These are phyloP conservation scores for Stenolophus ochropezus DNA, from an alignment of 2,888 invertebrate genomes.

Conservation along the genomic window DNA sequence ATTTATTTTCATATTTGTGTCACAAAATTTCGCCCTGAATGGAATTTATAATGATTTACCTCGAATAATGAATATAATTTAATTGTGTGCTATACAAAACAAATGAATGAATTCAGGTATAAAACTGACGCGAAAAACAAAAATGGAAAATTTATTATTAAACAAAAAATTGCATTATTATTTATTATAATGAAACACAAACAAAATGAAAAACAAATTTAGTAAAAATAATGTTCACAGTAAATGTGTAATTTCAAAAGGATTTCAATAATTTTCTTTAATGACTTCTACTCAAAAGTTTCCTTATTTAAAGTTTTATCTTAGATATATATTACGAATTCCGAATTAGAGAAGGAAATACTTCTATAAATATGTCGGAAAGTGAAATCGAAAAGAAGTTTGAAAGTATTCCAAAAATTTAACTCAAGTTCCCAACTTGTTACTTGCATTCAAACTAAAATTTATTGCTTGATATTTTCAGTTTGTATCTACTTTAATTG, in stretches of 20 bases:
- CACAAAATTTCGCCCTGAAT: background rate
- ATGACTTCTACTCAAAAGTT: background rate
- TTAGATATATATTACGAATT: background rate
- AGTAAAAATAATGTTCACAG: background rate
- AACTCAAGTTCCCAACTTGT: background rate
- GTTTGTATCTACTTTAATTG: background rate
- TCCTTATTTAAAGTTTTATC: background rate
- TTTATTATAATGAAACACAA: background rate
- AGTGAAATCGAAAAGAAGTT: background rate
- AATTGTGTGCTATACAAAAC: background rate
- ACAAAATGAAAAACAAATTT: background rate
- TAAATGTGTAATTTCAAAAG: too few relatives aligned
- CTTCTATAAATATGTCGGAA: background rate
- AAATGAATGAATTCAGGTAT: background rate
- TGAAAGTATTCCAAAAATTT: conserved; percentile 7
- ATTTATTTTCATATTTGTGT: conserved; percentile 17
- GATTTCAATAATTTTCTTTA: background rate
- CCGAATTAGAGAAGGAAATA: background rate
- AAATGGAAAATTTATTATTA: background rate
- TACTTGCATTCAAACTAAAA: background rate
- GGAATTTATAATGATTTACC: conserved; percentile 3
- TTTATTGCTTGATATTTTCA: background rate
- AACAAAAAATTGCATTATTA: background rate
- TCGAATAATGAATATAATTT: background rate
- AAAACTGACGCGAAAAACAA: background rate